phyloP scores from a whole-genome alignment of 2,888 invertebrate species.

The Campopleginae sp. region DNA sequence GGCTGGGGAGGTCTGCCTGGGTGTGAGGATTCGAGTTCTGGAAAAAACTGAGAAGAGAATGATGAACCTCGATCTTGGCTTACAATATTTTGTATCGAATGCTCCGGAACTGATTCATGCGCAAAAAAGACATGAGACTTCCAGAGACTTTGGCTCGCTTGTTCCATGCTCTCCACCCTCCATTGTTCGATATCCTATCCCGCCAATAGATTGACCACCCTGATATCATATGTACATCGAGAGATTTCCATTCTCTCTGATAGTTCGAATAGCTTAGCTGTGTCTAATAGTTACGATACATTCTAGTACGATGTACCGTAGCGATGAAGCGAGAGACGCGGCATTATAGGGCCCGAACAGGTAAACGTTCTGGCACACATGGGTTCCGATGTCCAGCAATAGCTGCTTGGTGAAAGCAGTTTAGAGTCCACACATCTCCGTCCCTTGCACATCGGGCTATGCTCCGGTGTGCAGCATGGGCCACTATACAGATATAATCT shows the following conservation, averaged over 20 bases:
- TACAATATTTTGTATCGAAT: neutral
- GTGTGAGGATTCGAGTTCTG: neutral
- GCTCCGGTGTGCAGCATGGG: neutral
- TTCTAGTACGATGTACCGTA: slow-evolving; percentile 47
- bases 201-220: slow-evolving; percentile 15
- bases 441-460: slow-evolving; percentile 24
- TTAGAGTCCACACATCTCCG: slow-evolving; percentile 26
- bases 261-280: slow-evolving; percentile 50
- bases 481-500: slow-evolving; percentile 11
- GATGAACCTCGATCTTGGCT: neutral
- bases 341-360: neutral
- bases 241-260: slow-evolving; percentile 30
- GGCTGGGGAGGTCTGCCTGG: neutral
- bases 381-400: slow-evolving; percentile 31
- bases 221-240: slow-evolving; percentile 1
- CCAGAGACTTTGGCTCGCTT: neutral
- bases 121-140: neutral
- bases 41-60: neutral
- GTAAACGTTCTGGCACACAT: slow-evolving; percentile 34
- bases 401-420: slow-evolving; percentile 36
- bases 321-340: slow-evolving; percentile 18
- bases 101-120: neutral
- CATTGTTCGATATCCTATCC: neutral
- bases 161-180: neutral
- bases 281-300: slow-evolving; percentile 54